Evolutionary conservation across 2,797 vertebrate genomes (phyloP).

Genomic region (Macropus fuliginosus): DNA sequence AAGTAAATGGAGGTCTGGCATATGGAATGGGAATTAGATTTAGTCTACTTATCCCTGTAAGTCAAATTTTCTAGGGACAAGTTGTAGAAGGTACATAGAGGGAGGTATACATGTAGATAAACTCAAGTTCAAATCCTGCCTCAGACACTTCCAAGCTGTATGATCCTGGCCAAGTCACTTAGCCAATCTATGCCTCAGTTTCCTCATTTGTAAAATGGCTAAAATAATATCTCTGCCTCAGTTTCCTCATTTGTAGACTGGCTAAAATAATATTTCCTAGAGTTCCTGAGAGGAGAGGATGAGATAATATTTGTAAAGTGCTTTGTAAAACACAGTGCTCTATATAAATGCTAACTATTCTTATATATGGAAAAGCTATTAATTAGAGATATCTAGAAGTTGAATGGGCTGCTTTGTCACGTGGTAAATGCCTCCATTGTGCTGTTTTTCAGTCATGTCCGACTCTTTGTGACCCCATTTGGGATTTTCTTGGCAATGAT

Average conservation of each 20-base stretch:
- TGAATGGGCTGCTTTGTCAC: not conserved
- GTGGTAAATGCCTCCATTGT: not conserved
- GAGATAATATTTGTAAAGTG: not conserved
- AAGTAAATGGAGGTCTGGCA: not conserved
- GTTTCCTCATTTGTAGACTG: not conserved
- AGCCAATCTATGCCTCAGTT: not conserved
- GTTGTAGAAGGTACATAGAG: not conserved
- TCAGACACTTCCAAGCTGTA: not conserved
- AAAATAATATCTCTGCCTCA: not conserved
- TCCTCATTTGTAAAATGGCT: not conserved
- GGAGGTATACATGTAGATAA: not conserved
- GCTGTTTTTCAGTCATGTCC: not conserved
- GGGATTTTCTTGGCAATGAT: not conserved
- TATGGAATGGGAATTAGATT: not conserved
- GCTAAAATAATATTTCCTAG: not conserved
- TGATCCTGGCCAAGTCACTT: not conserved
- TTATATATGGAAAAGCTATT: not conserved
- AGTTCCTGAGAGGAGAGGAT: not conserved
- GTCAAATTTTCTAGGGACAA: not conserved
- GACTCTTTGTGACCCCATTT: not conserved
- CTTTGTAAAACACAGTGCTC: not conserved
- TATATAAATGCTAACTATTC: not conserved
- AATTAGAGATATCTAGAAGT: not conserved
- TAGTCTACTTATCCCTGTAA: not conserved
- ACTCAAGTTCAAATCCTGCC: not conserved